Base-by-base conservation (phyloP, 2,113 vertebrate genomes). In the Cyanoliseus patagonus region DNA sequence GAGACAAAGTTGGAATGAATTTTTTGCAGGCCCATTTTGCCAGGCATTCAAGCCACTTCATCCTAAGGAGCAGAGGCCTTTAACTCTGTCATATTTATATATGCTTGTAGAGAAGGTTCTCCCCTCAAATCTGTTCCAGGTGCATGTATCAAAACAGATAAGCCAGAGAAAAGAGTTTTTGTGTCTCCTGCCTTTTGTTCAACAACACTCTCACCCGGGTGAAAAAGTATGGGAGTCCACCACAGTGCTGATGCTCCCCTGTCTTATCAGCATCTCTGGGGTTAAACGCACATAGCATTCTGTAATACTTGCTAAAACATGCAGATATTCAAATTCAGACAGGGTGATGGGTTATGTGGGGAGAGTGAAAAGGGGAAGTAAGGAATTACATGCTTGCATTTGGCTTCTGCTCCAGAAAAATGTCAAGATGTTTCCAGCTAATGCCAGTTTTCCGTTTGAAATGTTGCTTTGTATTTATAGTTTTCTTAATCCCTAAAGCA, bases 1-100 rank as follows among this genome's bases (percentile, higher is more conserved):
- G 98, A 99, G 98, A 99, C 98, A 98, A 98, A 98, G 98, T 98
- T 97, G 98, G 98, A 99, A 99, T 98, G 98, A 99, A 98, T 99
- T 99, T 99, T 99, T 99, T 99, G 98, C 98, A 97, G 98, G 98
- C 98, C 98, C 98, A 99, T 99, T 98, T 98, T 96, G 94, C 98
- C 97, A 99, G 98, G 98, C 98, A 98, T 98, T 99, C 98, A 98
- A 98, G 98, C 97, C 97, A 97, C 98, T 99, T 99, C 98, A 98
- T 99, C 98, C 98, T 97, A 97, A 97, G 98, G 98, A 99, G 98
- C 87, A 75, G 98, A 98, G 98, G 98, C 98, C 98, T 99, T 99
- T 98, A 99, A 98, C 98, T 98, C 98, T 98, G 98, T 98, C 98
- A 98, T 98, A 98, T 98, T 98, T 99, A 98, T 98, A 97, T 98